These are phyloP conservation scores for Nasua narica DNA, from an alignment of 2,797 vertebrate genomes.

Conservation along the genomic window DNA sequence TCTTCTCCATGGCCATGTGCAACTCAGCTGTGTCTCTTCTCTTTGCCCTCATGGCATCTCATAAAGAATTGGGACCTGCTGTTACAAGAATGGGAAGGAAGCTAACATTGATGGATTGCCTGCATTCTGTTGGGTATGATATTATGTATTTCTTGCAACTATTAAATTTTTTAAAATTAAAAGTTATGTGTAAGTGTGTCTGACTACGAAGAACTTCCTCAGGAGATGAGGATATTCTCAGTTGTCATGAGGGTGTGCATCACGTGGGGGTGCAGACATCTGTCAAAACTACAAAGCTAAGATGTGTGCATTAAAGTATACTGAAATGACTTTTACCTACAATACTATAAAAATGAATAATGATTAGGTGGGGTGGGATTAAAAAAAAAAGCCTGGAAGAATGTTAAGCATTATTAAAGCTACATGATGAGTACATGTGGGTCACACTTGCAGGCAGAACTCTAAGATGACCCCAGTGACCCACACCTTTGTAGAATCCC, in stretches of 20 bases:
- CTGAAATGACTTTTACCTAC: background rate
- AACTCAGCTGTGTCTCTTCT: background rate
- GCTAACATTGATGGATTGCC: background rate
- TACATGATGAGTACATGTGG: rapidly evolving
- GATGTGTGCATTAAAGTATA: background rate
- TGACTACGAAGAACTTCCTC: background rate
- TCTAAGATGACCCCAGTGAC: background rate
- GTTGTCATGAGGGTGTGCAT: background rate
- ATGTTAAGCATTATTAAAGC: background rate
- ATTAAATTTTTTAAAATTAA: background rate
- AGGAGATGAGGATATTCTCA: background rate
- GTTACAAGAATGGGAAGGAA: background rate
- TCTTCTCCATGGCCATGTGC: background rate
- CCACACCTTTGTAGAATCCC: background rate
- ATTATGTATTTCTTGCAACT: background rate
- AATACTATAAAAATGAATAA: background rate
- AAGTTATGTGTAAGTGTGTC: background rate
- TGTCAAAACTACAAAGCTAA: background rate
- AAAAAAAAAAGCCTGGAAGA: background rate
- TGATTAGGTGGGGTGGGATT: background rate
- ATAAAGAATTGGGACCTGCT: background rate
- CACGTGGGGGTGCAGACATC: rapidly evolving
- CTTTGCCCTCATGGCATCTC: background rate
- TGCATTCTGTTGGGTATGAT: background rate
- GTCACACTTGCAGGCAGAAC: background rate